Evolutionary conservation across 2,888 invertebrate genomes (phyloP), one percentile per base, ranked within the genome.

Genomic region (Drosophila lutescens): DNA sequence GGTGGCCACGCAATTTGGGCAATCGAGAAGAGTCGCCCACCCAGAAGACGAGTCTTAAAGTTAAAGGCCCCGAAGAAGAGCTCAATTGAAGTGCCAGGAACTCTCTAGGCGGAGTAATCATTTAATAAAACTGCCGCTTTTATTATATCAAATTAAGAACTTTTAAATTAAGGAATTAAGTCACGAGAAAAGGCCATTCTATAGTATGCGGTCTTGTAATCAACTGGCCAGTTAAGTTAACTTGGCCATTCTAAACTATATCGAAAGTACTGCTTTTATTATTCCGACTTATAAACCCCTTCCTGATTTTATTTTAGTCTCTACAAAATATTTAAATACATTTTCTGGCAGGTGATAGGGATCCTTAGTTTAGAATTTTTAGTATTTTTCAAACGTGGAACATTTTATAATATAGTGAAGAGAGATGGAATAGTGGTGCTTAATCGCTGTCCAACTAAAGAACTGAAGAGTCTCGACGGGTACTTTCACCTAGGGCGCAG

Each of bases 401-500:
- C n/a, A n/a, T n/a, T n/a, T n/a, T n/a, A n/a, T n/a, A n/a, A n/a
- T n/a, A n/a, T n/a, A n/a, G n/a, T n/a, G n/a, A n/a, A n/a, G n/a
- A n/a, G n/a, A n/a, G n/a, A n/a, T n/a, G n/a, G n/a, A n/a, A n/a
- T n/a, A n/a, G n/a, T 36, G 36, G 36, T 12, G 1, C 36, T 15
- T 40, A 40, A 40, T n/a, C 20, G 23, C 23, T 44, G 46, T 47
- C 47, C 47, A 34, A 5, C 12, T 12, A 5, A 34, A 34, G 34
- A 34, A 26, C 49, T 7, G 32, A 34, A 34, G 17, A 12, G 10
- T 30, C 10, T 15, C 20, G 9, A 41, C 4, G 12, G 26, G 20
- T 74, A 80, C 82, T 87, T 82, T 87, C 88, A 85, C 82, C 79
- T 70, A 56, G n/a, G 47, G 47, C 30, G 30, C 40, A 41, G 30